Conservation (phyloP, 2,888 invertebrate species). For the Miltochrista miniata region DNA sequence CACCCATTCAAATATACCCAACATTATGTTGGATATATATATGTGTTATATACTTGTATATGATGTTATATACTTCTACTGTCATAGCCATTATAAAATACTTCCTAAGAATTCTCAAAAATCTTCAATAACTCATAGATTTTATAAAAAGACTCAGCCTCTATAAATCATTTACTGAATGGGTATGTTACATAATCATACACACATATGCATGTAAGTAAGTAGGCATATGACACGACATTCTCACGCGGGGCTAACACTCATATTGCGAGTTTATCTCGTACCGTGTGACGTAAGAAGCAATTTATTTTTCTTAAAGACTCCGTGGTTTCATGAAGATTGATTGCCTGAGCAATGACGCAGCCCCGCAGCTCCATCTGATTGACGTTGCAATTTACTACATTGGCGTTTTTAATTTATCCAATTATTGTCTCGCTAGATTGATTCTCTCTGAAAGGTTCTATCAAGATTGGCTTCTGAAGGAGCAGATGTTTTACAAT, state of each 20-base stretch:
- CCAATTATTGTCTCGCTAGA: slow-evolving; percentile 51
- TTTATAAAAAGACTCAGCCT: slow-evolving; percentile 3
- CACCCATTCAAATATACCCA: too few relatives aligned
- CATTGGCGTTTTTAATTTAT: slow-evolving; percentile 76
- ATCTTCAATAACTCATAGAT: neutral
- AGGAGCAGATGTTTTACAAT: slow-evolving; percentile 3
- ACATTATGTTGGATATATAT: too few relatives aligned
- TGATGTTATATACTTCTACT: too few relatives aligned
- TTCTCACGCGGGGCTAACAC: slow-evolving; percentile 37
- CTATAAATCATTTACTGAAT: slow-evolving; percentile 1
- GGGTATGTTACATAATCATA: too few relatives aligned
- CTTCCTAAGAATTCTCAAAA: neutral
- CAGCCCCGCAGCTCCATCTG: slow-evolving; percentile 47
- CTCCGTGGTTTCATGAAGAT: slow-evolving; percentile 68
- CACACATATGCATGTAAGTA: slow-evolving; percentile 1
- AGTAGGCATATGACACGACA: slow-evolving; percentile 40
- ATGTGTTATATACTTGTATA: too few relatives aligned
- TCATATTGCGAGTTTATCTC: slow-evolving; percentile 53
- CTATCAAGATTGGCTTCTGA: slow-evolving; percentile 16
- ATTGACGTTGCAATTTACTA: slow-evolving; percentile 79
- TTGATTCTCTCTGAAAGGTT: slow-evolving; percentile 47
- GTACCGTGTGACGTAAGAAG: slow-evolving; percentile 47
- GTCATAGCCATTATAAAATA: too few relatives aligned
- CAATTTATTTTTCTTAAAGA: slow-evolving; percentile 77
- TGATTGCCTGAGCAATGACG: slow-evolving; percentile 66